Percentiles rank a stretch among this genome's conserved stretches.
Evolutionary conservation across 53 echinoderm and acorn worm genomes (phyloP).

Genomic region (Glandiceps talaboti): DNA sequence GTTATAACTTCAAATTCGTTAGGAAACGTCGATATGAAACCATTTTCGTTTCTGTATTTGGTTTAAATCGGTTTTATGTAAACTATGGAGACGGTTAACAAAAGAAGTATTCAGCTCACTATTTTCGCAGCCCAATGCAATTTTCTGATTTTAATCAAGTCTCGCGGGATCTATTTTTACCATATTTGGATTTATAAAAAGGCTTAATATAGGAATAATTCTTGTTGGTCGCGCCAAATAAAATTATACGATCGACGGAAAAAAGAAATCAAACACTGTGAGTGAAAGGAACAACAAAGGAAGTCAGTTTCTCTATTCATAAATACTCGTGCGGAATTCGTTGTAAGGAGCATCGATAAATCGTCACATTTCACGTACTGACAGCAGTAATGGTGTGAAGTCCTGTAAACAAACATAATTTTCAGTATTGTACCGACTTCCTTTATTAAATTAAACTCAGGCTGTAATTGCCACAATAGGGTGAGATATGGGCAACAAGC

Average conservation of each 20-base stretch:
- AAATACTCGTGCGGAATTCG: not conserved
- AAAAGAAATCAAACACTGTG: not conserved
- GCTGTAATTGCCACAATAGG: not conserved
- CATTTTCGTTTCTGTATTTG: not conserved
- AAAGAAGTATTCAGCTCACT: not conserved
- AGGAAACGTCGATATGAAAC: not conserved
- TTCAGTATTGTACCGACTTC: slow-evolving; percentile 24
- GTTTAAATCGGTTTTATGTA: not conserved
- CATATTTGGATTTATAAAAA: not conserved
- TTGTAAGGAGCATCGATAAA: not conserved
- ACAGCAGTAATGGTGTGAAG: not conserved
- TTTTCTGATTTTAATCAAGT: not conserved
- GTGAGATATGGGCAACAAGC: no score
- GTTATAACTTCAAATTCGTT: not conserved
- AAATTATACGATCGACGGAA: not conserved
- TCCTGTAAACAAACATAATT: not conserved
- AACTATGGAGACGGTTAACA: not conserved
- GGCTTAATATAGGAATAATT: not conserved
- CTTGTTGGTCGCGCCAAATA: not conserved
- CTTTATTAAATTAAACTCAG: slow-evolving; percentile 68
- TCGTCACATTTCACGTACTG: not conserved
- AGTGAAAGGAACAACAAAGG: not conserved
- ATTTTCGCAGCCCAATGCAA: not conserved
- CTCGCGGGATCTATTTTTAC: not conserved
- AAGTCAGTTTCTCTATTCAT: not conserved